Base-by-base conservation (phyloP, 2,888 invertebrate species). In the Therioaphis trifolii region DNA sequence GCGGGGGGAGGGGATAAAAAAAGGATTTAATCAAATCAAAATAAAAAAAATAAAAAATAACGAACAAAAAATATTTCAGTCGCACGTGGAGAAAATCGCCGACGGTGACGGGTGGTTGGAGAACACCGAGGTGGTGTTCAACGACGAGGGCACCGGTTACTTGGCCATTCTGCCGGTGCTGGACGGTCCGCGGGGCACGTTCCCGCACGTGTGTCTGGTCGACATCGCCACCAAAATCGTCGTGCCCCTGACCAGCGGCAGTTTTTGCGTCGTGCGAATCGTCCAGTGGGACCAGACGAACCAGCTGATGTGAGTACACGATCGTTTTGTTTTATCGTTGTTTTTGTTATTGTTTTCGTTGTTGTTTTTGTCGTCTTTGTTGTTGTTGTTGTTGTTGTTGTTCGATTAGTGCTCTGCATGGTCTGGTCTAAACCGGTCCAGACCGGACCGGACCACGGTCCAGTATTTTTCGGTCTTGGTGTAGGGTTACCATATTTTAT, bases 261-360 rank as follows among this genome's bases (percentile, higher is more conserved):
- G 92, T 75, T 94, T 92, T 86, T 94, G 94, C 88, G 91, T 95
- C 77, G 94, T 93, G 0, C 91, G 92, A 87, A 91, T 95, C 35
- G 89, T 94, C 11, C 93, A 93, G 0, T 95, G 94, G 94, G 94
- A 95, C 87, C 93, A 94, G 87, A 89, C 90, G 84, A 92, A 92
- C 86, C 91, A 92, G 86, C 89, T 92, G 75, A 91, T 95, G 92
- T 93, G 87, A 91, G 24, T 61, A 46, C 4, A 46, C 46, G 71
- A n/a, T 72, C 9, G 9, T 69, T 3, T 35, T 18, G 4, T 11
- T 71, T 11, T 71, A 15, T 11, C 4, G n/a, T n/a, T n/a, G n/a
- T n/a, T n/a, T n/a, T n/a, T n/a, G n/a, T n/a, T n/a, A n/a, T n/a
- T n/a, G n/a, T n/a, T n/a, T n/a, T n/a, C n/a, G n/a, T n/a, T n/a